Conservation (phyloP, 1,140 invertebrate species). For the Zaprionus camerounensis region DNA sequence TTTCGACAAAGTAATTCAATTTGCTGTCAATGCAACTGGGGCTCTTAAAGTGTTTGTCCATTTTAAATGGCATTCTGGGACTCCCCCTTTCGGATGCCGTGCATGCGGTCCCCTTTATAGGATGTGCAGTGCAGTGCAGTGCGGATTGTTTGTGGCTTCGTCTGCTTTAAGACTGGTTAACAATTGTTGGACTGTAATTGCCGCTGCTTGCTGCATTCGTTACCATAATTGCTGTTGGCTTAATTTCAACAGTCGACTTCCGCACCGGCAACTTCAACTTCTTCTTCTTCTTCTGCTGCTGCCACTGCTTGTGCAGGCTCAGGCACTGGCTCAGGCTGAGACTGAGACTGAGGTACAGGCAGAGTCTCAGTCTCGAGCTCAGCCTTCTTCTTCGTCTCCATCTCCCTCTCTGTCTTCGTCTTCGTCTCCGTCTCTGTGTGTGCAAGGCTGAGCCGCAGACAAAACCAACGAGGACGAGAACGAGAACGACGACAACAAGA, state of each 20-base stretch:
- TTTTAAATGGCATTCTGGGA: neutral
- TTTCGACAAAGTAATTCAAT: neutral
- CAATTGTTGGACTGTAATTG: conserved; percentile 67
- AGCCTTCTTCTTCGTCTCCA: neutral
- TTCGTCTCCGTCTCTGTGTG: conserved; percentile 16
- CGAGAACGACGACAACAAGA: conserved; percentile 66
- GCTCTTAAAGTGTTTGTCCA: neutral
- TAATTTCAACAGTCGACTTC: conserved; percentile 79
- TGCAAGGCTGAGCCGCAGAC: conserved; percentile 20
- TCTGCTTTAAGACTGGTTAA: conserved; percentile 55
- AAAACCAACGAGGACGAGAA: conserved; percentile 27
- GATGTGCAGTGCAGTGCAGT: conserved; percentile 21
- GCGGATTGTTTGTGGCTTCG: conserved; percentile 42
- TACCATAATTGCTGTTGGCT: conserved; percentile 80
- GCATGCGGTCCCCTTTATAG: neutral
- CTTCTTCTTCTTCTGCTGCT: conserved; percentile 12
- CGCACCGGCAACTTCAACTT: conserved; percentile 70
- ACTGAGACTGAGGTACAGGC: neutral
- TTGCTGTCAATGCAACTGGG: conserved; percentile 1
- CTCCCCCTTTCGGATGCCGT: neutral
- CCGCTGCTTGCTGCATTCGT: conserved; percentile 74
- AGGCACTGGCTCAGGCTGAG: neutral
- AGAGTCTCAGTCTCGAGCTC: neutral
- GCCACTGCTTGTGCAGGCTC: conserved; percentile 9
- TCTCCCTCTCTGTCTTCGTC: neutral